A percentile compares a stretch with the other conserved stretches of the same genome.
Conservation (phyloP, 2,888 invertebrate genomes). For the Drosophila longiperda region DNA sequence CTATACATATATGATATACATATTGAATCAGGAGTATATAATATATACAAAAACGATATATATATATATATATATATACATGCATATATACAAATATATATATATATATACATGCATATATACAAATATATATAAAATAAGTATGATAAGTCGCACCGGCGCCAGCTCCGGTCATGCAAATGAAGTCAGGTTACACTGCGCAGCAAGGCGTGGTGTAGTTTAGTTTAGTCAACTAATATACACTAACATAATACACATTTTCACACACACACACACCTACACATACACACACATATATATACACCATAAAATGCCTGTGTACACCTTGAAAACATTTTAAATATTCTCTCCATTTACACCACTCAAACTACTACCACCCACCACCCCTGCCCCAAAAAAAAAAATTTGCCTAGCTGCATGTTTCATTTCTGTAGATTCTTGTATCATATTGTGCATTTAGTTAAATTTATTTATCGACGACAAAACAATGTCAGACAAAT, state of each 20-base stretch:
- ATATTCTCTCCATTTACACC: conserved; percentile 58
- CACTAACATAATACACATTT: conserved; percentile 13
- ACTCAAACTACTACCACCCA: conserved; percentile 41
- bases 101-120: conserved; percentile 21
- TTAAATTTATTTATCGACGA: conserved; percentile 64
- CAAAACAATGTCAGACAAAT: conserved; percentile 23
- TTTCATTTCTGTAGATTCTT: conserved; percentile 55
- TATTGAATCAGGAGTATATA: conserved; percentile 57
- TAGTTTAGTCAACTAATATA: conserved; percentile 39
- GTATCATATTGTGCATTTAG: conserved; percentile 72
- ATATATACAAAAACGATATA: conserved; percentile 28
- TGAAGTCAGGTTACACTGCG: conserved; percentile 47
- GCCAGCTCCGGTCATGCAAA: conserved; percentile 33
- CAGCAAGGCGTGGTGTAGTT: conserved; percentile 40
- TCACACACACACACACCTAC: conserved; percentile 7
- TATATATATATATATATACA: conserved; percentile 34
- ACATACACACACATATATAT: conserved; percentile 25
- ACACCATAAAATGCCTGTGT: conserved; percentile 56
- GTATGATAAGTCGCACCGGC: conserved; percentile 22
- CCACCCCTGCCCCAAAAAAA: conserved; percentile 33
- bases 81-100: conserved; percentile 23
- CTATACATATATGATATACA: conserved; percentile 74
- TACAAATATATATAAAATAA: conserved; percentile 22
- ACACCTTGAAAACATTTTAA: conserved; percentile 34
- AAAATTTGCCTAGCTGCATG: conserved; percentile 47